Conservation (phyloP, 30 jellyfish, hydroid and myxozoan genomes). For the Aurelia aurita complex sp. Pacific region DNA sequence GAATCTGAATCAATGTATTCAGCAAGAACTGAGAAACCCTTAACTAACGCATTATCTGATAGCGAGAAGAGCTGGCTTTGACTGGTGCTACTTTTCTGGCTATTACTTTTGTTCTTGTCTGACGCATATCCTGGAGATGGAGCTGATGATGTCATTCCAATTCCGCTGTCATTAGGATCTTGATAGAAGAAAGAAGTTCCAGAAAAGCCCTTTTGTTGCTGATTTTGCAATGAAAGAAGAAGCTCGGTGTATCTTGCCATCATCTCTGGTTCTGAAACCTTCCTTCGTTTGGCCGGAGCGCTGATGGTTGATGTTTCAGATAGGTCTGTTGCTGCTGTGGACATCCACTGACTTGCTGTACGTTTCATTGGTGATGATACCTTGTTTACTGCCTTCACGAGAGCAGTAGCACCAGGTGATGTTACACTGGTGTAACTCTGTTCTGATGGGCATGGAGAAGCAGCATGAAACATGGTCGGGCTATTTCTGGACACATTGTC, state of each 20-base stretch:
- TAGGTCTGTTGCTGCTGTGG: too few relatives aligned
- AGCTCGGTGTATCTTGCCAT: slow-evolving; percentile 28
- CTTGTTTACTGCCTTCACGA: slow-evolving; percentile 12
- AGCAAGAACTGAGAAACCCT: slow-evolving; percentile 42
- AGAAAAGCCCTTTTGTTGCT: neutral
- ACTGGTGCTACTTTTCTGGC: neutral
- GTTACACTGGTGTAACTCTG: neutral
- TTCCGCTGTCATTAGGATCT: slow-evolving; percentile 23
- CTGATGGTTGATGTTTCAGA: too few relatives aligned
- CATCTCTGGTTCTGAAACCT: slow-evolving; percentile 15
- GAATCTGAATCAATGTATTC: slow-evolving; percentile 32
- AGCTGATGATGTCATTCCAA: neutral
- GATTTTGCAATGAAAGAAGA: neutral
- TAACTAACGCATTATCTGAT: slow-evolving; percentile 26
- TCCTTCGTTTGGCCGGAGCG: neutral
- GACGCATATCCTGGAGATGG: neutral
- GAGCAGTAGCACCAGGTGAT: slow-evolving; percentile 6
- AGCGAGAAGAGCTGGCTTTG: slow-evolving; percentile 1
- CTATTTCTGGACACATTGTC: slow-evolving; percentile 7
- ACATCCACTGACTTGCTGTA: too few relatives aligned
- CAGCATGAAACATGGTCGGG: slow-evolving; percentile 51
- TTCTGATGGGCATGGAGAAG: slow-evolving; percentile 23
- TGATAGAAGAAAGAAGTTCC: slow-evolving; percentile 2
- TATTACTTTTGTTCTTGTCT: neutral
- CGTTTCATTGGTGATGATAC: slow-evolving; percentile 14